Percentiles rank a stretch among this genome's conserved stretches.
These are phyloP conservation scores for Timema cristinae DNA, from an alignment of 2,888 invertebrate genomes.

Conservation along the genomic window DNA sequence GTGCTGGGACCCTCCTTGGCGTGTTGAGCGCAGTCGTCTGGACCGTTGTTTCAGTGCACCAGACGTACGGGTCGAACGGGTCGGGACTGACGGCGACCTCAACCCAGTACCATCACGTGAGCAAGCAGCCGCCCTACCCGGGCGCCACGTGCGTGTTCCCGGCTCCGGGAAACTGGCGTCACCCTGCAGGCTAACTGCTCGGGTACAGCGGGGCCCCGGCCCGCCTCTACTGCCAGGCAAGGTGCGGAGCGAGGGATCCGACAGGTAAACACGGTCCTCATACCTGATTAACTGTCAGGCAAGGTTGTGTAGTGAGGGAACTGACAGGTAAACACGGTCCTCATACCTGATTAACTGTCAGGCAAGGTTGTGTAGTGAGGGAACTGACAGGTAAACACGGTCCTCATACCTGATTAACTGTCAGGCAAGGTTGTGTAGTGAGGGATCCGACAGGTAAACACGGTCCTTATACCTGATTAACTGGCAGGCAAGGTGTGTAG, in stretches of 20 bases:
- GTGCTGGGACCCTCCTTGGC: not conserved
- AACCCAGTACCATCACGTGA: constrained; percentile 44
- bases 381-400: not conserved
- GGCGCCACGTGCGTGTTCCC: constrained; percentile 44
- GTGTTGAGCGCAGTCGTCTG: constrained; percentile 40
- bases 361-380: not conserved
- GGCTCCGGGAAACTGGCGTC: constrained; percentile 89
- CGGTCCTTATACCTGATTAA: not conserved
- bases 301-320: not conserved
- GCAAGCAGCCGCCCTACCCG: constrained; percentile 40
- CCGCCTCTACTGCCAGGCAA: constrained; percentile 71
- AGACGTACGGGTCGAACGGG: constrained; percentile 70
- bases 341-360: not conserved
- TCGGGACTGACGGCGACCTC: constrained; percentile 55
- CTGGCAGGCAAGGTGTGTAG: not conserved
- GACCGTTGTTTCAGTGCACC: constrained; percentile 58
- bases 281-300: not conserved
- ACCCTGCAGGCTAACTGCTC: constrained; percentile 83
- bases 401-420: not conserved
- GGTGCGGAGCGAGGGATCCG: constrained; percentile 56
- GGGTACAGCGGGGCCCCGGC: constrained; percentile 66
- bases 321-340: constrained; percentile 19
- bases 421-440: not conserved
- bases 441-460: constrained; percentile 3
- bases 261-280: constrained; percentile 42